Percentiles rank a stretch among this genome's conserved stretches.
Conservation (phyloP, 2,888 invertebrate genomes). For the Ptychoptera albimana region DNA sequence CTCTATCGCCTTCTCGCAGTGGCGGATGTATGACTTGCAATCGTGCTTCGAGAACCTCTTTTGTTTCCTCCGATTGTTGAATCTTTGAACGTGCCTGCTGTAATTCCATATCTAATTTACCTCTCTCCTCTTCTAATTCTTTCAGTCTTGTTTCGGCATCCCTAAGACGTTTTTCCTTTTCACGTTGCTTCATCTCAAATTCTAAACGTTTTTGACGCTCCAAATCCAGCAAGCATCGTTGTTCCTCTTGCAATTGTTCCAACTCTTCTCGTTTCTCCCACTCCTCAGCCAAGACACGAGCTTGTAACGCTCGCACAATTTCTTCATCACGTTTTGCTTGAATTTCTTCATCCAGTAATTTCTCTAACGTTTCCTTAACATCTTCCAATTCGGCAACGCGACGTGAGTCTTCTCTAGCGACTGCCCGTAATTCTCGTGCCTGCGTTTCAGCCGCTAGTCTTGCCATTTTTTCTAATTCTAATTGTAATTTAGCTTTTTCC, state of each 20-base stretch:
- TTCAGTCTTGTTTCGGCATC: constrained; percentile 55
- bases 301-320: constrained; percentile 53
- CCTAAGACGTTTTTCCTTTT: constrained; percentile 52
- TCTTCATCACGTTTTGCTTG: constrained; percentile 75
- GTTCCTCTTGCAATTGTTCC: constrained; percentile 64
- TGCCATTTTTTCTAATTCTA: constrained; percentile 47
- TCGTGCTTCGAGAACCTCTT: constrained; percentile 39
- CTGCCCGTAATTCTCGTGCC: constrained; percentile 46
- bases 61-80: constrained; percentile 44
- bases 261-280: constrained; percentile 70
- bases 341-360: constrained; percentile 60
- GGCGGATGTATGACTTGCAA: constrained; percentile 38
- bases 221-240: constrained; percentile 50
- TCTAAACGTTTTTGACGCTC: constrained; percentile 59
- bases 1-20: constrained; percentile 39
- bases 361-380: constrained; percentile 50
- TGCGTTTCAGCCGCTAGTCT: constrained; percentile 36
- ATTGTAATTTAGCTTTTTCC: constrained; percentile 36
- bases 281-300: constrained; percentile 62
- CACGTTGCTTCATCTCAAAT: constrained; percentile 53
- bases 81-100: constrained; percentile 52
- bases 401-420: constrained; percentile 54
- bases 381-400: constrained; percentile 57
- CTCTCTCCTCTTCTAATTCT: constrained; percentile 54
- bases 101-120: constrained; percentile 51